Conservation (phyloP, 2,797 vertebrate species). For the Naso thynnoides region DNA sequence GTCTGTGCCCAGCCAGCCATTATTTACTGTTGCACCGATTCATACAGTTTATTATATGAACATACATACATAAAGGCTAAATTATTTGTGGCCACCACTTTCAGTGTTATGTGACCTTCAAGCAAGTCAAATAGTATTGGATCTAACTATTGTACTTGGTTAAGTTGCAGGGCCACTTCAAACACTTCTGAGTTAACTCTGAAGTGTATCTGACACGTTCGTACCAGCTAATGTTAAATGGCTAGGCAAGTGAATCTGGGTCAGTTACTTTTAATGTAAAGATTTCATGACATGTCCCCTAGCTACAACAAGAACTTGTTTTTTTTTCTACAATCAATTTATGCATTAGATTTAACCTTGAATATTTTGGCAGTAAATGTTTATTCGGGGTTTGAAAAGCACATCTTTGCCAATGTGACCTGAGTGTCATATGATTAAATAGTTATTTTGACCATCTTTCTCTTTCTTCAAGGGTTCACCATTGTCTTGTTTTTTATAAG, state of each 20-base stretch:
- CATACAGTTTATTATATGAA: constrained; percentile 37
- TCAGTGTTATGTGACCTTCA: constrained; percentile 37
- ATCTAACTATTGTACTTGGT: constrained; percentile 31
- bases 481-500: constrained; percentile 30
- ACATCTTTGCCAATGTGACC: constrained; percentile 71
- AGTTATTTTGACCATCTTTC: constrained; percentile 50
- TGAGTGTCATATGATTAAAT: constrained; percentile 52
- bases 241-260: constrained; percentile 43
- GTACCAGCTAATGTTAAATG: constrained; percentile 37
- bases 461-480: constrained; percentile 15
- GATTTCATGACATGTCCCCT: constrained; percentile 44
- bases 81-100: constrained; percentile 43
- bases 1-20: constrained; percentile 48
- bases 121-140: constrained; percentile 31
- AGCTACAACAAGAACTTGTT: constrained; percentile 44
- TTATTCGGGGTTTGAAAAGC: constrained; percentile 73
- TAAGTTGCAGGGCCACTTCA: constrained; percentile 29
- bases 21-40: constrained; percentile 38
- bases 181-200: constrained; percentile 25
- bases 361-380: constrained; percentile 68
- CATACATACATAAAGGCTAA: constrained; percentile 40
- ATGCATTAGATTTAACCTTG: constrained; percentile 48
- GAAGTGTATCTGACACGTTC: constrained; percentile 36
- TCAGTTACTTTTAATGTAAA: constrained; percentile 58
- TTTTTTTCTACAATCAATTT: constrained; percentile 17